Conservation (phyloP, 35 echinoderm and acorn worm genomes). For the Chiridota heheva region DNA sequence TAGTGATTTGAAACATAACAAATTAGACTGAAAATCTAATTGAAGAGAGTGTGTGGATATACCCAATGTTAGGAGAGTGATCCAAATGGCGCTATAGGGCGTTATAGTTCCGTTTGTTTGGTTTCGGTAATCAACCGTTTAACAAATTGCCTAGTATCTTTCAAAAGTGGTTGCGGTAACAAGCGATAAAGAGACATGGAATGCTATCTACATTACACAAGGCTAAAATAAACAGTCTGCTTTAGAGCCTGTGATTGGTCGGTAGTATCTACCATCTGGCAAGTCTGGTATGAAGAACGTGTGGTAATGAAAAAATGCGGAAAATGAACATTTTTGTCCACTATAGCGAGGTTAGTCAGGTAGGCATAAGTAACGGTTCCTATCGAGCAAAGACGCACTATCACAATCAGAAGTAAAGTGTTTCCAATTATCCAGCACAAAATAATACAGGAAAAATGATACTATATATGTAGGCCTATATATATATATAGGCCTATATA, state of each 20-base stretch:
- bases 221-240: constrained; percentile 18
- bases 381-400: constrained; percentile 23
- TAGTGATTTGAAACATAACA: too few species aligned
- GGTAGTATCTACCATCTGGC: constrained; percentile 9
- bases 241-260: neutral
- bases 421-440: constrained; percentile 35
- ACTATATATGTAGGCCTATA: too few species aligned
- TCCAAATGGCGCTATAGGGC: too few species aligned
- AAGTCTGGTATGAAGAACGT: neutral
- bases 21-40: too few species aligned
- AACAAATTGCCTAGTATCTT: constrained; percentile 52
- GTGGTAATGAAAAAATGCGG: constrained; percentile 28
- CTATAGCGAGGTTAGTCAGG: constrained; percentile 40
- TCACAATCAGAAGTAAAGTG: constrained; percentile 33
- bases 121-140: constrained; percentile 14
- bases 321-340: neutral
- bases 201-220: constrained; percentile 12
- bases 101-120: too few species aligned
- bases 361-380: constrained; percentile 46
- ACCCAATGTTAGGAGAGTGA: too few species aligned
- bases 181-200: constrained; percentile 23
- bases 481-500: too few species aligned
- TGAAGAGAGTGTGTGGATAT: too few species aligned
- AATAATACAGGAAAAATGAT: too few species aligned
- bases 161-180: constrained; percentile 28